Evolutionary conservation across 2,113 vertebrate genomes (phyloP).

Genomic region (Tapirus terrestris): DNA sequence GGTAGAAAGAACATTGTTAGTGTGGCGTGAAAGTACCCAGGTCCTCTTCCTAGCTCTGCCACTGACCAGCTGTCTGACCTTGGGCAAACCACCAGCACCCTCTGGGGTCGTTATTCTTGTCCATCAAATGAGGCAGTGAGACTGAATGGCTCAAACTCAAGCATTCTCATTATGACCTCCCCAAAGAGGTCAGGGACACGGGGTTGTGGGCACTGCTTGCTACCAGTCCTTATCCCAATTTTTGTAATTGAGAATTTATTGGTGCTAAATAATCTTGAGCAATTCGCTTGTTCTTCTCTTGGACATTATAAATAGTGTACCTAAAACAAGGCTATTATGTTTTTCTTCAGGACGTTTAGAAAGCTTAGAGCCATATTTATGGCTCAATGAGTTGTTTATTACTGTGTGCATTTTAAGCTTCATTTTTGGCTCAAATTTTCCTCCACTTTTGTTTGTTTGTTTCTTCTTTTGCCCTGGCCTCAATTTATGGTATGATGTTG

Average conservation of each 20-base stretch:
- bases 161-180: neutral
- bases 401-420: neutral
- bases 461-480: neutral
- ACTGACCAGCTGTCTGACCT: constrained; percentile 51
- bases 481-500: neutral
- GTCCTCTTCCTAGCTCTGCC: neutral
- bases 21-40: neutral
- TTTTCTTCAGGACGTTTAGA: neutral
- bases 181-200: neutral
- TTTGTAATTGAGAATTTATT: neutral
- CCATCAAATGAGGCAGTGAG: neutral
- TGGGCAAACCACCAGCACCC: constrained; percentile 14
- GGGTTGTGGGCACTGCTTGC: neutral
- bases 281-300: neutral
- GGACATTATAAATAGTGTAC: neutral
- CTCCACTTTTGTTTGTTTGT: neutral
- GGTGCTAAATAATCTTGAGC: neutral
- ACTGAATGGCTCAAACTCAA: neutral
- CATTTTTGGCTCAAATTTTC: neutral
- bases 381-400: neutral
- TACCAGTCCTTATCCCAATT: neutral
- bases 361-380: neutral
- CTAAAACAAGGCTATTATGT: neutral
- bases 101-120: constrained; percentile 47
- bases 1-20: neutral